phyloP scores from a whole-genome alignment of 1,140 invertebrate genomes.

The Mercenaria mercenaria region DNA sequence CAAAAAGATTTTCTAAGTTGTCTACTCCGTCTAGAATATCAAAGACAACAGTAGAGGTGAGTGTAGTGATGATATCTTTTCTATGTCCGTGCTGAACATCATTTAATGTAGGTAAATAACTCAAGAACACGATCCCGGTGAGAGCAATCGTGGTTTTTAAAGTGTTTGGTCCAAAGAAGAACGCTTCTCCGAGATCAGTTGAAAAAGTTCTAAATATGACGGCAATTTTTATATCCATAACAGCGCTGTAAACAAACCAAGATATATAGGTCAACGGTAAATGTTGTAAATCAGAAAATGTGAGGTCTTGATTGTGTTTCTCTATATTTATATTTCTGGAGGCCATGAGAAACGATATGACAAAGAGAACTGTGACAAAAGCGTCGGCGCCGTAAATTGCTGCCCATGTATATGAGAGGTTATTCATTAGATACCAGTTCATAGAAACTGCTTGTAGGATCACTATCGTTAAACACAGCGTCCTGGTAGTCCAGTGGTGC shows the following conservation, averaged over 20 bases:
- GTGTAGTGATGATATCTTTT: constrained; percentile 86
- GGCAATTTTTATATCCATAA: constrained; percentile 87
- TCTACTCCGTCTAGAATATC: constrained; percentile 89
- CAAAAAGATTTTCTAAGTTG: constrained; percentile 85
- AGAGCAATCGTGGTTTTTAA: constrained; percentile 87
- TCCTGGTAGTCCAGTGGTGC: constrained; percentile 68
- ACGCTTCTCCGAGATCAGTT: constrained; percentile 78
- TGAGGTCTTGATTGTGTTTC: constrained; percentile 6
- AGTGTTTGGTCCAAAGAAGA: constrained; percentile 87
- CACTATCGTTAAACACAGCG: constrained; percentile 58
- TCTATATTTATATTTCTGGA: constrained; percentile 35
- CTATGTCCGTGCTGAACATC: constrained; percentile 86
- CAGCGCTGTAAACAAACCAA: constrained; percentile 87
- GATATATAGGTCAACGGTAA: constrained; percentile 87
- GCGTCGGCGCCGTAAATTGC: constrained; percentile 65
- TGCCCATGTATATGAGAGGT: constrained; percentile 59
- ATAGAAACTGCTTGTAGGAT: constrained; percentile 65
- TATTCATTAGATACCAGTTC: constrained; percentile 70
- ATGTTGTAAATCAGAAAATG: constrained; percentile 70
- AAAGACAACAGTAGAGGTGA: constrained; percentile 82
- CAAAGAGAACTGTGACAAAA: constrained; percentile 51
- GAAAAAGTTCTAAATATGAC: constrained; percentile 87
- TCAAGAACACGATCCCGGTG: constrained; percentile 87
- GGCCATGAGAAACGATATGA: constrained; percentile 48
- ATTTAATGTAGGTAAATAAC: constrained; percentile 88